Evolutionary conservation across 2,113 vertebrate species (phyloP), one percentile per base, ranked within the genome.

Genomic region (Spea bombifrons): DNA sequence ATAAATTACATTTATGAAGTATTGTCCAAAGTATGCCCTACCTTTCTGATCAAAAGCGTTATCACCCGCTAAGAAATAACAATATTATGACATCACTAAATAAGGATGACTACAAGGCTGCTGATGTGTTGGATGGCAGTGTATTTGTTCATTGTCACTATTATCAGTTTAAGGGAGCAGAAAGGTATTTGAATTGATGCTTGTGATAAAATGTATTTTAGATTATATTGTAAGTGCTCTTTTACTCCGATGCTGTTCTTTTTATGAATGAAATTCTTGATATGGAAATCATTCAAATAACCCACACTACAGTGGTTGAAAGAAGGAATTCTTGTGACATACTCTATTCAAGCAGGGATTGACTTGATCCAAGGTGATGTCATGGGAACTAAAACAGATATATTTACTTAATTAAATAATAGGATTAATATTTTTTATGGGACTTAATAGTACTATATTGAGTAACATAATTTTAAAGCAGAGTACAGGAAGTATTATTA

Each of bases 221-320:
- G 76, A 83, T 57, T 52, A 74, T 52, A 15, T 86, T 82, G 83
- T 16, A 85, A 83, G 84, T 30, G 71, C 53, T 83, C 46, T 52
- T 59, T 82, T 61, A 86, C 71, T 72, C 68, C 66, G 81, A 73
- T 73, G 9, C 80, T 88, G 52, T 83, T 84, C 81, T 82, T 85
- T 79, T 82, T 66, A 68, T 81, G 69, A 78, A 57, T 59, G 57
- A 81, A 78, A 84, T 63, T 81, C 85, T 87, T 78, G 59, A 75
- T 83, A 83, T 78, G 75, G 48, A 82, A 55, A 83, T 53, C 72
- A 82, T 84, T 84, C 82, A 84, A 76, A 77, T 85, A 78, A 85
- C 30, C 82, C 30, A 30, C 30, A 30, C 30, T 30, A 66, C 68
- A 78, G 80, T 73, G 68, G 75, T 83, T 84, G 73, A 75, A 73